A percentile compares a stretch with the other conserved stretches of the same genome.
These are phyloP conservation scores for Brachionus paranguensis DNA, from an alignment of 1,140 invertebrate genomes.

Conservation along the genomic window DNA sequence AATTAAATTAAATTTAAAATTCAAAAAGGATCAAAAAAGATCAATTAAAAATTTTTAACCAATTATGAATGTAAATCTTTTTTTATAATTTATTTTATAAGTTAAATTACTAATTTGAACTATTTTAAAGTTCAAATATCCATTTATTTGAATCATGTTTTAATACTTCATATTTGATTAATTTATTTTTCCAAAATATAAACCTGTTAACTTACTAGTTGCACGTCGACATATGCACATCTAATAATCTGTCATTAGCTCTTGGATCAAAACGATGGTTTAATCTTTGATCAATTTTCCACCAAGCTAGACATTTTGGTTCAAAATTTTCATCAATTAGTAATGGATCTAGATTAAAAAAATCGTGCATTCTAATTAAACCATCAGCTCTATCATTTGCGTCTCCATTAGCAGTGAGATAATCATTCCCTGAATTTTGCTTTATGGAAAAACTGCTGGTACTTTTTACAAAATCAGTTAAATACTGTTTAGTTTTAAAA, in stretches of 20 bases:
- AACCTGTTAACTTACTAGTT: conserved; percentile 58
- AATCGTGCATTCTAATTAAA: background rate
- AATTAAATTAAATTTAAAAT: too few relatives aligned
- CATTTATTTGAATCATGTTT: too few relatives aligned
- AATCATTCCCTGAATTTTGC: background rate
- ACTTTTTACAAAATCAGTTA: conserved; percentile 6
- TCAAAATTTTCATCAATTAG: background rate
- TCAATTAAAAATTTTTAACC: too few relatives aligned
- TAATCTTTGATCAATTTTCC: background rate
- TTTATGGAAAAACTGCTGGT: conserved; percentile 2
- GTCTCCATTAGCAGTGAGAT: background rate
- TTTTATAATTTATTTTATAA: too few relatives aligned
- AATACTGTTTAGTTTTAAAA: background rate
- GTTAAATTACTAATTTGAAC: too few relatives aligned
- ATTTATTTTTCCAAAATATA: background rate
- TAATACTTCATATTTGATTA: too few relatives aligned
- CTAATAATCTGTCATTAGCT: conserved; percentile 16
- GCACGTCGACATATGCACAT: conserved; percentile 54
- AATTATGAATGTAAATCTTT: too few relatives aligned
- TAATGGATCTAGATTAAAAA: background rate
- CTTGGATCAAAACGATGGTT: background rate
- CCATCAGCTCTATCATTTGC: background rate
- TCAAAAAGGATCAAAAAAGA: too few relatives aligned
- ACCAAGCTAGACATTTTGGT: background rate
- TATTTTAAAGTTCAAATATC: too few relatives aligned